A percentile compares a stretch with the other conserved stretches of the same genome.
These are phyloP conservation scores for Dendrolimus houi DNA, from an alignment of 2,888 invertebrate species.

Conservation along the genomic window DNA sequence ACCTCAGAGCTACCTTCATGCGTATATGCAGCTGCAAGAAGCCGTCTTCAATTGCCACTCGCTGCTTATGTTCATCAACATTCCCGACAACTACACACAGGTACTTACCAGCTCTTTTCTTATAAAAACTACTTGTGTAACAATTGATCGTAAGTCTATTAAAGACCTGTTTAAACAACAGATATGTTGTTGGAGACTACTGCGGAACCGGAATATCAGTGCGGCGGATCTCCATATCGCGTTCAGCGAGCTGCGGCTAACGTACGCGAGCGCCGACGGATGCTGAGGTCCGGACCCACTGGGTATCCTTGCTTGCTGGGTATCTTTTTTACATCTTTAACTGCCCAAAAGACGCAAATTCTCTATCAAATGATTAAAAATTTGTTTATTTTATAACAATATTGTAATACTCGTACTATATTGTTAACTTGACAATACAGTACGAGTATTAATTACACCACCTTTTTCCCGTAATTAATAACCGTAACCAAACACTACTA, in stretches of 20 bases:
- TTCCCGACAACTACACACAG: conserved; percentile 54
- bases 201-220: conserved; percentile 77
- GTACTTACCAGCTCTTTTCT: conserved; percentile 19
- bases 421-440: no score
- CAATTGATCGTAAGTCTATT: not conserved
- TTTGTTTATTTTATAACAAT: no score
- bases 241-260: conserved; percentile 96
- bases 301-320: conserved; percentile 70
- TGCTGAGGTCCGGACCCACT: conserved; percentile 97
- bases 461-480: no score
- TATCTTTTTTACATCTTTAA: not conserved
- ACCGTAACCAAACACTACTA: no score
- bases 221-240: conserved; percentile 86
- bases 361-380: no score
- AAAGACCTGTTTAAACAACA: conserved; percentile 14
- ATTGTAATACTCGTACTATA: no score
- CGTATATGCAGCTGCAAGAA: conserved; percentile 81
- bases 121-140: not conserved
- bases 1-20: conserved; percentile 87
- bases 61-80: conserved; percentile 70
- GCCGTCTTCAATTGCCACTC: conserved; percentile 53
- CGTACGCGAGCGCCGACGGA: conserved; percentile 96
- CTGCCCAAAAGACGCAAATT: not conserved
- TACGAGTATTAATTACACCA: no score
- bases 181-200: conserved; percentile 53